Evolutionary conservation across 92 coral and sea anemone species (phyloP).

Genomic region (Diadumene lineata): DNA sequence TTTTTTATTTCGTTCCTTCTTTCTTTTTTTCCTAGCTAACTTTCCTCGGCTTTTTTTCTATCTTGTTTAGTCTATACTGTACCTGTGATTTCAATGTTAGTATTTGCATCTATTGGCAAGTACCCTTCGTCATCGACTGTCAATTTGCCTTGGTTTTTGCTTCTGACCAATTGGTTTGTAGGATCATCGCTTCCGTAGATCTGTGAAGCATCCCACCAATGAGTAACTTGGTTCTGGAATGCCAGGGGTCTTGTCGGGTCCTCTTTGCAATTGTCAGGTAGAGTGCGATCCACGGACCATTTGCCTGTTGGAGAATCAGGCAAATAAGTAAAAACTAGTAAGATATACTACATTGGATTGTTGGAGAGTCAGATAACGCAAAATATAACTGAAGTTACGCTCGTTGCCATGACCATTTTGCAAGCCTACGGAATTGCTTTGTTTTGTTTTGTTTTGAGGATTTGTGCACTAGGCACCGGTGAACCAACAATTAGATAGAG

Average conservation of each 20-base stretch:
- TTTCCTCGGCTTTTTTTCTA: no score
- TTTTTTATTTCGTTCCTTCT: no score
- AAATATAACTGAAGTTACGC: no score
- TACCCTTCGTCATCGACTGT: constrained; percentile 67
- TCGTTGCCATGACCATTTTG: no score
- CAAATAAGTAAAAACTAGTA: no score
- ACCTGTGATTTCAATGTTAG: constrained; percentile 84
- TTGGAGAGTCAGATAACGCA: no score
- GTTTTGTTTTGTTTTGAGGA: no score
- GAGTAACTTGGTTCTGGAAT: constrained; percentile 77
- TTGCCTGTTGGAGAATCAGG: constrained; percentile 40
- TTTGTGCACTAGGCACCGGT: no score
- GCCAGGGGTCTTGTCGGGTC: constrained; percentile 47
- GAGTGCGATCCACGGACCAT: constrained; percentile 70
- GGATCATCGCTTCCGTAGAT: constrained; percentile 75
- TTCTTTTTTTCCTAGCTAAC: no score
- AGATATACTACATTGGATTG: no score
- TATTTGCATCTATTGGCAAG: constrained; percentile 56
- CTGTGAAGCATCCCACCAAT: constrained; percentile 97
- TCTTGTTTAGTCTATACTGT: no score
- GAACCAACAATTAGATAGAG: background rate
- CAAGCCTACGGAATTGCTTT: no score
- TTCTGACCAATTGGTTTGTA: constrained; percentile 58
- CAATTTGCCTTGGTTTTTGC: constrained; percentile 58
- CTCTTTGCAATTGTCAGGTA: constrained; percentile 61